Percentiles rank a stretch among this genome's conserved stretches.
Evolutionary conservation across 1,140 invertebrate genomes (phyloP).

Genomic region (Drosophila saltans): DNA sequence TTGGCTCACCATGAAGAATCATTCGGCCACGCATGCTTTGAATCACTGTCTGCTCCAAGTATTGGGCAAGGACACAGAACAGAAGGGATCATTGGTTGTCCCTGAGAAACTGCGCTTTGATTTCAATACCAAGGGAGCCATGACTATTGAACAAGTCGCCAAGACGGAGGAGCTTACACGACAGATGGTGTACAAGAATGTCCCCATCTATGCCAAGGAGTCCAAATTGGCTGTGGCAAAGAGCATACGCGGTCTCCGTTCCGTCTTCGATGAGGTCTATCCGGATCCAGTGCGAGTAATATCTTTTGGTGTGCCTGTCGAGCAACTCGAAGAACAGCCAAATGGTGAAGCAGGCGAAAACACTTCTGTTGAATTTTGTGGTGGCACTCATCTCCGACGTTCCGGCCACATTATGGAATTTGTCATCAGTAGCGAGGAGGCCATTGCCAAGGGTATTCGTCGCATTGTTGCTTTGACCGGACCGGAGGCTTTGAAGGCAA

Average conservation of each 20-base stretch:
- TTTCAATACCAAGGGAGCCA: conserved; percentile 97
- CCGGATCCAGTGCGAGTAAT: conserved; percentile 99
- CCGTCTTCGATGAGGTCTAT: conserved; percentile 99
- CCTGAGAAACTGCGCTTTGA: conserved; percentile 98
- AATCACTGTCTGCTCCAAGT: conserved; percentile 97
- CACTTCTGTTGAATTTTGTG: conserved; percentile 99
- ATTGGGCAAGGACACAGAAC: conserved; percentile 95
- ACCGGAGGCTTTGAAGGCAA: conserved; percentile 94
- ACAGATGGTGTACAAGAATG: conserved; percentile 91
- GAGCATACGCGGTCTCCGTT: conserved; percentile 96
- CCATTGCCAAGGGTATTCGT: conserved; percentile 99
- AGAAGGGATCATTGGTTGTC: conserved; percentile 99
- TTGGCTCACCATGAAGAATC: conserved; percentile 98
- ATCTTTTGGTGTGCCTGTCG: conserved; percentile 96
- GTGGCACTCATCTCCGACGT: conserved; percentile 97
- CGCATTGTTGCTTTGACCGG: conserved; percentile 99
- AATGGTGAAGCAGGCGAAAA: conserved; percentile 89
- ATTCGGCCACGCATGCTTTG: conserved; percentile 98
- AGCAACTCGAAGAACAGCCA: conserved; percentile 94
- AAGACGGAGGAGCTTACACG: conserved; percentile 92
- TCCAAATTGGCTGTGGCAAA: conserved; percentile 88
- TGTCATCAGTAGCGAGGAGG: conserved; percentile 98
- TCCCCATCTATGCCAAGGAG: conserved; percentile 95
- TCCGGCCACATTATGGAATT: conserved; percentile 97
- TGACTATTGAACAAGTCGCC: conserved; percentile 94